A percentile compares a stretch with the other conserved stretches of the same genome.
phyloP scores from a whole-genome alignment of 2,888 invertebrate genomes.

The Mechanitis mazaeus region DNA sequence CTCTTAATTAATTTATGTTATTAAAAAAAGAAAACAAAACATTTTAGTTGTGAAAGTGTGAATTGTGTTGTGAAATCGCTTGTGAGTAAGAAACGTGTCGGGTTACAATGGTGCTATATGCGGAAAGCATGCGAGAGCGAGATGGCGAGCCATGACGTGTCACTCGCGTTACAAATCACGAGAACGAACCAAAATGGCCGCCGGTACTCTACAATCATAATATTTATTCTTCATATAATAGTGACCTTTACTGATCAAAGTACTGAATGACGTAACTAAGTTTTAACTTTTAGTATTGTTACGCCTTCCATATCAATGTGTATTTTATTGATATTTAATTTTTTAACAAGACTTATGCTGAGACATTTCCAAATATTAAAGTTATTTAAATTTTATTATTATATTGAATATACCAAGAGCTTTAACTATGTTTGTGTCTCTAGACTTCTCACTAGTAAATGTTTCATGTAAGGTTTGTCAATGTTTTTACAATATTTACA shows the following conservation, averaged over 20 bases:
- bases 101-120: constrained; percentile 78
- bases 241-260: constrained; percentile 75
- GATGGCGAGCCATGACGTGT: constrained; percentile 72
- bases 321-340: constrained; percentile 38
- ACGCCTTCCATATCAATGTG: constrained; percentile 43
- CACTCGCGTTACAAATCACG: constrained; percentile 71
- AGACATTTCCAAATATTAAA: constrained; percentile 51
- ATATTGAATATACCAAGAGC: constrained; percentile 47
- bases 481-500: constrained; percentile 12
- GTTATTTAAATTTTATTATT: constrained; percentile 34
- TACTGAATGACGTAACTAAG: constrained; percentile 72
- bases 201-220: constrained; percentile 74
- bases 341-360: constrained; percentile 40
- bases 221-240: constrained; percentile 74
- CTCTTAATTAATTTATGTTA: constrained; percentile 61
- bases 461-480: constrained; percentile 13
- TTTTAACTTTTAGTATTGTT: constrained; percentile 54
- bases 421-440: constrained; percentile 42
- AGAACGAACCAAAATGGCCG: constrained; percentile 75
- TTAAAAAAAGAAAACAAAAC: constrained; percentile 51
- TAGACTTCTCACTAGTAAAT: constrained; percentile 17
- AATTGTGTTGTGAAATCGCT: constrained; percentile 76
- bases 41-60: constrained; percentile 76
- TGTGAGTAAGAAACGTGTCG: constrained; percentile 75
- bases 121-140: constrained; percentile 70